Conservation (phyloP, 2,888 invertebrate species). For the Argyra leucocephala region DNA sequence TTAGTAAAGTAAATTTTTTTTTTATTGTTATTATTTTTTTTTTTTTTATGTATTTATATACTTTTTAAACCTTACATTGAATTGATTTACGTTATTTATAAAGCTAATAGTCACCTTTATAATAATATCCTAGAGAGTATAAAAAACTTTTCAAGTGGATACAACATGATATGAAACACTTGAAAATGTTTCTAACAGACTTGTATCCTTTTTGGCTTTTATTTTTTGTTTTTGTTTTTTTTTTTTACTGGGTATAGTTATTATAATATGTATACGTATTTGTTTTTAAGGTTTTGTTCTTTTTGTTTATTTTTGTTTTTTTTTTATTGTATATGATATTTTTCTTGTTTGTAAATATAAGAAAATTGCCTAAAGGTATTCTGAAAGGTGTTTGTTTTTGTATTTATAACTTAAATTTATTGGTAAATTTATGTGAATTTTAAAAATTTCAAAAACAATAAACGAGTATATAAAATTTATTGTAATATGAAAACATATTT, state of each 20-base stretch:
- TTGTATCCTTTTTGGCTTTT: background rate
- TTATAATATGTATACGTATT: background rate
- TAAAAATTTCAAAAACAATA: background rate
- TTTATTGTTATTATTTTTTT: no score
- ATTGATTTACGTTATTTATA: constrained; percentile 1
- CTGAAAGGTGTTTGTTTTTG: background rate
- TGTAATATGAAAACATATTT: background rate
- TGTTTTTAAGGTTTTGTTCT: no score
- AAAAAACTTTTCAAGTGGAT: background rate
- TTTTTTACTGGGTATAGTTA: background rate
- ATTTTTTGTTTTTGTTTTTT: background rate
- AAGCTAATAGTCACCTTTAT: constrained; percentile 4
- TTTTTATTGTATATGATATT: no score
- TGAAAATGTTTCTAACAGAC: constrained; percentile 3
- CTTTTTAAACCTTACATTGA: background rate
- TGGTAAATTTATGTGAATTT: background rate
- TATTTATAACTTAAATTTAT: background rate
- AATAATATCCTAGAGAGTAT: background rate
- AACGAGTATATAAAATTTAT: background rate
- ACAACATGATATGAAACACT: background rate
- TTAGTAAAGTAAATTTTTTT: no score
- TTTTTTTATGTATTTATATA: background rate
- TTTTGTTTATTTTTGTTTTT: background rate
- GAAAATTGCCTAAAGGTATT: background rate
- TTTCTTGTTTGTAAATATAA: background rate